Percentiles rank a stretch among this genome's conserved stretches.
phyloP scores from a whole-genome alignment of 2,113 vertebrate species.

The Cinclus cinclus region DNA sequence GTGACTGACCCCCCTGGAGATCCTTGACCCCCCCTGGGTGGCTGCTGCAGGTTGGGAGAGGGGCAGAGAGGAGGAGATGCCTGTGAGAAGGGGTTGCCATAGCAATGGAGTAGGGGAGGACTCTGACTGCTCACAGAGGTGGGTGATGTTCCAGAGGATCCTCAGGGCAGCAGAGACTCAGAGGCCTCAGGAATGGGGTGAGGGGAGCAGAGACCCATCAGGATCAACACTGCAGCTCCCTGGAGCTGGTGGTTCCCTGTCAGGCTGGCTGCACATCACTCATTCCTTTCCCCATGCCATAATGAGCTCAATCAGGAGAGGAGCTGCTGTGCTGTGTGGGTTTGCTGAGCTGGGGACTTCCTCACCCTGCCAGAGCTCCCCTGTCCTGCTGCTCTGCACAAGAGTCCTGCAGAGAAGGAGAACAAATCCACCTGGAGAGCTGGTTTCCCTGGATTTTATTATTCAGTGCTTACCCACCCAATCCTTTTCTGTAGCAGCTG shows the following conservation, averaged over 20 bases:
- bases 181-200: accelerated
- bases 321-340: background rate
- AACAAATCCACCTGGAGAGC: background rate
- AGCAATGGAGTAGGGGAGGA: conserved; percentile 11
- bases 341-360: background rate
- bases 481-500: background rate
- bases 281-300: background rate
- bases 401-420: background rate
- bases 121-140: background rate
- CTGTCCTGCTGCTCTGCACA: background rate
- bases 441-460: background rate
- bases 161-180: background rate
- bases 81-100: conserved; percentile 27
- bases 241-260: background rate
- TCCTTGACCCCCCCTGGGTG: background rate
- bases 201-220: background rate
- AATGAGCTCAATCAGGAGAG: background rate
- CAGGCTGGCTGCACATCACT: background rate
- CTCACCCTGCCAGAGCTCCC: background rate
- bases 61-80: background rate
- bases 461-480: background rate
- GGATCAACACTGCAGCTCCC: background rate
- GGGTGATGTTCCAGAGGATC: background rate
- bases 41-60: background rate
- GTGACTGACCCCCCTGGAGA: background rate